Percentiles rank a stretch among this genome's conserved stretches.
Evolutionary conservation across 2,888 invertebrate genomes (phyloP).

Genomic region (Diplazon laetatorius): DNA sequence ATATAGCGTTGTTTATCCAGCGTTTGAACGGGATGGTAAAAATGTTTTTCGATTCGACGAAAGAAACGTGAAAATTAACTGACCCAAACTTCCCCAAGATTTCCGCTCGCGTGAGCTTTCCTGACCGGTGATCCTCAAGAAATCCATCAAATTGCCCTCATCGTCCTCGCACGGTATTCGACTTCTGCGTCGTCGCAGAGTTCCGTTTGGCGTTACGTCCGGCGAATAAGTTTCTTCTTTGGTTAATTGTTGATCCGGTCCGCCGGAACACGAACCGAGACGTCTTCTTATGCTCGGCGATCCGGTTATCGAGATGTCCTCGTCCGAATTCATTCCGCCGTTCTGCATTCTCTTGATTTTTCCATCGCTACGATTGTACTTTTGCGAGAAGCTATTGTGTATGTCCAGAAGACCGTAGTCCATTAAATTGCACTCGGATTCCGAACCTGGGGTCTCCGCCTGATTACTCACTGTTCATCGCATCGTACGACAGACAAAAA

Average conservation of each 20-base stretch:
- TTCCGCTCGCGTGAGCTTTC: slow-evolving; percentile 90
- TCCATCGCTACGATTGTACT: slow-evolving; percentile 79
- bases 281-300: slow-evolving; percentile 88
- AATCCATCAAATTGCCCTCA: slow-evolving; percentile 93
- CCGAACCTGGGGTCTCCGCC: slow-evolving; percentile 89
- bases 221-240: slow-evolving; percentile 85
- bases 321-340: slow-evolving; percentile 85
- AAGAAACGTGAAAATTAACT: slow-evolving; percentile 56
- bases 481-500: background rate
- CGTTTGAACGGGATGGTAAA: too few relatives aligned
- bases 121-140: slow-evolving; percentile 89
- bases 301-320: slow-evolving; percentile 85
- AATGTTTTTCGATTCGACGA: background rate
- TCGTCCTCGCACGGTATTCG: slow-evolving; percentile 92
- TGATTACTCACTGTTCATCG: slow-evolving; percentile 85
- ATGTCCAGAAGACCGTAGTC: slow-evolving; percentile 92
- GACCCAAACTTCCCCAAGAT: slow-evolving; percentile 93
- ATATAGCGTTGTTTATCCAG: too few relatives aligned
- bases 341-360: slow-evolving; percentile 83
- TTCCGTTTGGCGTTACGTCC: slow-evolving; percentile 95
- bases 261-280: slow-evolving; percentile 85
- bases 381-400: slow-evolving; percentile 86
- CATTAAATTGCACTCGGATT: slow-evolving; percentile 89
- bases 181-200: slow-evolving; percentile 91
- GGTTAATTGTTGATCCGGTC: slow-evolving; percentile 80